Base-by-base conservation (phyloP, 2,888 invertebrate species). In the Stenodera caucasica region DNA sequence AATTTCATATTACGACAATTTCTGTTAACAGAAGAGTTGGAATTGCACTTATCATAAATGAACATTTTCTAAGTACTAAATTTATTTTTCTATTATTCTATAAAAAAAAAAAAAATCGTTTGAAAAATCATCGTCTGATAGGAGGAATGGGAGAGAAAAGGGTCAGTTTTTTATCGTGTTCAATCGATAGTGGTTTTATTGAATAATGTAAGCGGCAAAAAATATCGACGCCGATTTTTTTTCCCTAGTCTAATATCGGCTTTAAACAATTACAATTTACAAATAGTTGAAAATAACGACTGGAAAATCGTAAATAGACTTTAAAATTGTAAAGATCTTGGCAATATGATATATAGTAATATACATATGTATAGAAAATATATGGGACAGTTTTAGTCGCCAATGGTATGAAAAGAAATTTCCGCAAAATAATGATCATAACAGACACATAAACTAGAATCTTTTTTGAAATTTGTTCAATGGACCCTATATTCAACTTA, bases 371-470 rank as follows among this genome's bases (percentile, higher is more conserved):
- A 45, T 23, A n/a, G 23, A 45, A 45, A 45, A 45, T 45, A 45
- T 45, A n/a, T n/a, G n/a, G 45, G 45, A 45, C 45, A 45, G n/a
- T 3, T 23, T 21, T 45, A 12, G 21, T 23, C 23, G n/a, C 23
- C n/a, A 45, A 45, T 23, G 21, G 45, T 23, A 45, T 45, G 45
- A 9, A 18, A 18, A 9, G 40, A 45, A 23, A 45, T 23, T 45
- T 45, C 23, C 21, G 21, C 12, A 45, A 45, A 21, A 45, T 40
- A 40, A 40, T 40, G 40, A 45, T 45, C 45, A 23, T 23, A 45
- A 45, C 23, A 45, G 7, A 45, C 12, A 21, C 45, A 45, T 45
- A 45, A 45, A 45, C 23, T 45, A 23, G 6, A 23, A 4, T 45
- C 7, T 45, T 5, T 23, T 23, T 23, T 5, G 23, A 45, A 45